Conservation (phyloP, 2,797 vertebrate genomes). For the Cyprinodon diabolis region DNA sequence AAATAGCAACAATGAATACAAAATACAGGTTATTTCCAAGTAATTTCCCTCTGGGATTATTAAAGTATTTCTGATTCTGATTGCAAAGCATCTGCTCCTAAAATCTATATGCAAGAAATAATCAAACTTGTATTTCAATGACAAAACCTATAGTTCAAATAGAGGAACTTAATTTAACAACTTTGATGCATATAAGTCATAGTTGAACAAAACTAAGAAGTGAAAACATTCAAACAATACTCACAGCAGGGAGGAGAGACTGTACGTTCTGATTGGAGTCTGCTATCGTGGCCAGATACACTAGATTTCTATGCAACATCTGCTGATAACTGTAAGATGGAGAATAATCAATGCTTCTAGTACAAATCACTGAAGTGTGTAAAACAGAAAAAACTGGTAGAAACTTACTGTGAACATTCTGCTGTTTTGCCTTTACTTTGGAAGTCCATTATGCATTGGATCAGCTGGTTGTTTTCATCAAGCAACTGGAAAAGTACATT, state of each 20-base stretch:
- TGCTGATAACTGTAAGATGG: slow-evolving; percentile 90
- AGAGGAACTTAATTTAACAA: neutral
- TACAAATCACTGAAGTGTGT: neutral
- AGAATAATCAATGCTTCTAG: slow-evolving; percentile 8
- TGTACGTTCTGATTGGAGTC: slow-evolving; percentile 99
- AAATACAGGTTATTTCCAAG: too few species aligned
- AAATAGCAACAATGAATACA: neutral
- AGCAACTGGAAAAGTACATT: slow-evolving; percentile 84
- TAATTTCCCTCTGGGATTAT: too few species aligned
- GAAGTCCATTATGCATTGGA: slow-evolving; percentile 99
- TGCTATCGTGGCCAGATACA: slow-evolving; percentile 99
- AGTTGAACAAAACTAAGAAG: neutral
- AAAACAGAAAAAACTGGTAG: fast-evolving
- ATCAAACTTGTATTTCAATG: neutral
- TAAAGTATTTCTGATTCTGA: too few species aligned
- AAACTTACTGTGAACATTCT: slow-evolving; percentile 98
- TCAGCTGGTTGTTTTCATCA: slow-evolving; percentile 99
- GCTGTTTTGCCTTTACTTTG: slow-evolving; percentile 99
- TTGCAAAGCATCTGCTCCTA: too few species aligned
- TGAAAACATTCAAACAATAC: slow-evolving; percentile 69
- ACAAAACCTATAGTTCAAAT: neutral
- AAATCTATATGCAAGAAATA: neutral
- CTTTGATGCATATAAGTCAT: neutral
- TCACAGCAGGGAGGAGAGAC: slow-evolving; percentile 97
- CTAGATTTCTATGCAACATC: slow-evolving; percentile 98